Conservation (phyloP, 2,797 vertebrate genomes). For the Picus viridis region DNA sequence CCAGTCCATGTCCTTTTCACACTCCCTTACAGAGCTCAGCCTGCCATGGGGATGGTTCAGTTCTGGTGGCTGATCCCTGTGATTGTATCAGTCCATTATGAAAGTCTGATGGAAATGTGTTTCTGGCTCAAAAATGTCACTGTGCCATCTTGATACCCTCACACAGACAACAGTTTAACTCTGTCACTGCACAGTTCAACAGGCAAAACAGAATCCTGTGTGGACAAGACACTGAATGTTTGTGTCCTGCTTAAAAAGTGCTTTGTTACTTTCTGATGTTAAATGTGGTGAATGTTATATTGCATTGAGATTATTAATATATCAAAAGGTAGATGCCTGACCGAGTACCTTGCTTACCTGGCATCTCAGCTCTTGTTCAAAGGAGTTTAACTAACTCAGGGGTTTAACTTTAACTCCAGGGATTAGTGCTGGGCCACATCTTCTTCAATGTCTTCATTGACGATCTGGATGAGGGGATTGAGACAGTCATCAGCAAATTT, state of each 20-base stretch:
- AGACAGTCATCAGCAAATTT: too few species aligned
- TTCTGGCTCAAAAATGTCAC: background rate
- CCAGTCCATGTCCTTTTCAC: too few species aligned
- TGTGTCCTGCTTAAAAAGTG: background rate
- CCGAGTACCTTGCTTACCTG: background rate
- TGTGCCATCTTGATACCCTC: background rate
- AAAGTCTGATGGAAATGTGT: background rate
- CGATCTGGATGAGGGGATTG: too few species aligned
- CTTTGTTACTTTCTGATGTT: background rate
- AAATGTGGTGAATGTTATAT: background rate
- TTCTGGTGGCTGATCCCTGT: background rate
- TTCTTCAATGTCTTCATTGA: too few species aligned
- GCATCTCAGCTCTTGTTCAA: background rate
- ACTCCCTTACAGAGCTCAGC: too few species aligned
- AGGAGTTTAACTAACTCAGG: background rate
- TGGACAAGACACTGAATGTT: background rate
- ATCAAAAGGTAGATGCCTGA: background rate
- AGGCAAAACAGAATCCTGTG: background rate
- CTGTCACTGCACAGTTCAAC: background rate
- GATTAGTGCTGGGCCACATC: too few species aligned
- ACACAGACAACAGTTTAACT: background rate
- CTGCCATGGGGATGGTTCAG: too few species aligned
- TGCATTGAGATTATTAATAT: background rate
- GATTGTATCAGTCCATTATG: background rate
- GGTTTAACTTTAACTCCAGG: background rate